These are phyloP conservation scores for Trimorus sp. DNA, from an alignment of 2,888 invertebrate genomes.

Conservation along the genomic window DNA sequence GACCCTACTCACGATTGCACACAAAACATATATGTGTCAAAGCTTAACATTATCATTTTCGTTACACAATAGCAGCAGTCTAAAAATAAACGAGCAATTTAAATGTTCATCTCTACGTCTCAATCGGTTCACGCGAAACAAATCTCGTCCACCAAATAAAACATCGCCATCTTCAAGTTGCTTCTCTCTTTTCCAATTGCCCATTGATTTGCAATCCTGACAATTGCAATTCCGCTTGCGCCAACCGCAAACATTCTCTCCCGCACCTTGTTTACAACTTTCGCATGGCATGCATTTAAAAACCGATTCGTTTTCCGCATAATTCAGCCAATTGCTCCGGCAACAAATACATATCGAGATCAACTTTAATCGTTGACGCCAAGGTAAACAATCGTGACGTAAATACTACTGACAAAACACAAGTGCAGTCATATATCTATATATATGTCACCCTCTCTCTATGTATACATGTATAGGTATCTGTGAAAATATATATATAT, in stretches of 20 bases:
- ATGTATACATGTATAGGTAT: neutral
- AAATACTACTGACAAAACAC: neutral
- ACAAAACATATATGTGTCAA: constrained; percentile 59
- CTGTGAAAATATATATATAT: too few species aligned
- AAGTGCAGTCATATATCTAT: neutral
- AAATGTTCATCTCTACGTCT: constrained; percentile 38
- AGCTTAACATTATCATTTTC: constrained; percentile 59
- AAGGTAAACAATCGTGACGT: neutral
- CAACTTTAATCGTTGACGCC: too few species aligned
- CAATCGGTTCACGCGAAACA: constrained; percentile 11
- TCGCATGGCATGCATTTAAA: too few species aligned
- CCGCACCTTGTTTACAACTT: too few species aligned
- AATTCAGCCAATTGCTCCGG: too few species aligned
- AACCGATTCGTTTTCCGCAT: too few species aligned
- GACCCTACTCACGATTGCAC: constrained; percentile 72
- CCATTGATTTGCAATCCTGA: too few species aligned
- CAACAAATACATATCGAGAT: too few species aligned
- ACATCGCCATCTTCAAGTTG: neutral
- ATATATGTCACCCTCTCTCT: neutral
- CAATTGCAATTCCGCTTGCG: too few species aligned
- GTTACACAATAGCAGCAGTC: constrained; percentile 45
- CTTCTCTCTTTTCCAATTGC: too few species aligned
- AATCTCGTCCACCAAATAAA: too few species aligned
- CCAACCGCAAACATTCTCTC: too few species aligned
- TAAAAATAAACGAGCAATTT: constrained; percentile 44